A percentile compares a stretch with the other conserved stretches of the same genome.
phyloP scores from a whole-genome alignment of 2,113 vertebrate genomes.

The Tyto alba region DNA sequence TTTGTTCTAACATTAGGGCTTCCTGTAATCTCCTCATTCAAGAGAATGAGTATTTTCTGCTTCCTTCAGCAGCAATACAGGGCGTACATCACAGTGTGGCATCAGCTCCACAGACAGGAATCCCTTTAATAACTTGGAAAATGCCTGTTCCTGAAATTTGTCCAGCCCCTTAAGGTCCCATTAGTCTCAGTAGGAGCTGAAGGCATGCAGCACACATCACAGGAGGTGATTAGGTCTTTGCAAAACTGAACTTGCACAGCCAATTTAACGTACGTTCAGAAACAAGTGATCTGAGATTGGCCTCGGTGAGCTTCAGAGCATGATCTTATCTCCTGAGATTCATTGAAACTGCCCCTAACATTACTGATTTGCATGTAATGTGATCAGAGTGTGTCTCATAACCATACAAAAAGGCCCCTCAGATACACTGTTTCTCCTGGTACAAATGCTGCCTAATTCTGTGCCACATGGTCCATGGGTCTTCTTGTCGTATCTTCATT shows the following conservation, averaged over 20 bases:
- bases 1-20: background rate
- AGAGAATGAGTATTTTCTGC: background rate
- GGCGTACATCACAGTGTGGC: background rate
- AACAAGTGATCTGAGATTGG: conserved; percentile 18
- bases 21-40: background rate
- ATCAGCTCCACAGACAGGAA: background rate
- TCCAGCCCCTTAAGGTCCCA: background rate
- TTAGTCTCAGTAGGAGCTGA: background rate
- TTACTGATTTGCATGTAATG: conserved; percentile 4
- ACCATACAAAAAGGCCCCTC: background rate
- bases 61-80: background rate
- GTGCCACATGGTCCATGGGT: background rate
- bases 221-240: background rate
- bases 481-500: background rate
- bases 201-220: background rate
- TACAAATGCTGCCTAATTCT: background rate
- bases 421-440: background rate
- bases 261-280: background rate
- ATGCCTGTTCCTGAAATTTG: background rate
- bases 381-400: background rate
- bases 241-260: background rate
- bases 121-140: background rate
- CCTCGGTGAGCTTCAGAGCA: conserved; percentile 8
- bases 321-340: background rate
- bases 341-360: background rate